Percentiles rank a stretch among this genome's conserved stretches.
These are phyloP conservation scores for Aldrovandia affinis DNA, from an alignment of 2,797 vertebrate genomes.

Conservation along the genomic window DNA sequence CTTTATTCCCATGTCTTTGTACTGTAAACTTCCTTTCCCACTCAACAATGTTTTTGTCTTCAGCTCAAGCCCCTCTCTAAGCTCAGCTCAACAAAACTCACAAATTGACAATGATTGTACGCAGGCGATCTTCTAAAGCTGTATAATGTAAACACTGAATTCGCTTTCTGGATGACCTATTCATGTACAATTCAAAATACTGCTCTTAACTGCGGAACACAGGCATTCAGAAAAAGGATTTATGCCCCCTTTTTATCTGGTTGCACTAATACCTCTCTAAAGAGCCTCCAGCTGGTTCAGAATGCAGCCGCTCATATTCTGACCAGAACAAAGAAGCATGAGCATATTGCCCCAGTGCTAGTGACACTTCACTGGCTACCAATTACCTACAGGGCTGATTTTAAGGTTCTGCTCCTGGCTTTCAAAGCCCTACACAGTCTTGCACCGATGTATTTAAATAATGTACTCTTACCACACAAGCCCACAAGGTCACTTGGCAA, in stretches of 20 bases:
- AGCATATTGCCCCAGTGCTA: too few species aligned
- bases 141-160: neutral
- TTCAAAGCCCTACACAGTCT: too few species aligned
- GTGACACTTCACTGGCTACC: too few species aligned
- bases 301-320: too few species aligned
- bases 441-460: too few species aligned
- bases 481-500: too few species aligned
- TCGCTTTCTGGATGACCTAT: neutral
- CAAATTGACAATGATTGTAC: neutral
- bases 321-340: too few species aligned
- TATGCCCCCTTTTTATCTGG: neutral
- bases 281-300: too few species aligned
- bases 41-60: neutral
- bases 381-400: too few species aligned
- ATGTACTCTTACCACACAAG: too few species aligned
- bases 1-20: neutral
- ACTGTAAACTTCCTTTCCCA: constrained; percentile 9
- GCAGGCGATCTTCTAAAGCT: neutral
- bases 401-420: too few species aligned
- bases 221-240: neutral
- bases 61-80: neutral
- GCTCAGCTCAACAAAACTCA: neutral
- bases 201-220: neutral
- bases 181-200: neutral
- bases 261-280: too few species aligned